Conservation (phyloP, 2,113 vertebrate genomes). For the Corythoichthys haematopterus region DNA sequence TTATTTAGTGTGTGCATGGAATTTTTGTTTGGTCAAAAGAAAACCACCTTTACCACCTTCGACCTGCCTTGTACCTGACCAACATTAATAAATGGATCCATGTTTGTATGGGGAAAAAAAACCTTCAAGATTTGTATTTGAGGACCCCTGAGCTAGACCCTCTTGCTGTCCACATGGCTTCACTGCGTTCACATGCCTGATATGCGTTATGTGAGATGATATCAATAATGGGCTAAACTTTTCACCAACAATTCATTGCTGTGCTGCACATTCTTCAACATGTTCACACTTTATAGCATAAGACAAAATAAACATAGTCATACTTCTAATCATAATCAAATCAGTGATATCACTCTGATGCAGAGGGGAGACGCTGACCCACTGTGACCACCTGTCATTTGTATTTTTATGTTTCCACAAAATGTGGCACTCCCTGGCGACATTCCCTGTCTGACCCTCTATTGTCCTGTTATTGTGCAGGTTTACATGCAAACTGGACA, state of each 20-base stretch:
- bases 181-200: no score
- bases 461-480: slow-evolving; percentile 11
- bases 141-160: no score
- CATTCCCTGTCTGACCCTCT: slow-evolving; percentile 9
- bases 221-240: neutral
- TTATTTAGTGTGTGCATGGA: no score
- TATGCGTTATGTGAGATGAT: neutral
- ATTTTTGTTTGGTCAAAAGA: no score
- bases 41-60: no score
- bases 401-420: slow-evolving; percentile 2
- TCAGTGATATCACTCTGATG: slow-evolving; percentile 1
- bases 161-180: no score
- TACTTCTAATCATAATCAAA: neutral
- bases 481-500: neutral
- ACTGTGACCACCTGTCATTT: slow-evolving; percentile 19
- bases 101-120: no score
- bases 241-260: no score
- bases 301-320: neutral
- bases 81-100: no score
- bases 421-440: slow-evolving; percentile 10
- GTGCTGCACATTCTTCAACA: neutral
- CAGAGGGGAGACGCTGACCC: slow-evolving; percentile 3
- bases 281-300: neutral
- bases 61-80: no score
- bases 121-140: no score